These are phyloP conservation scores for Zaprionus gabonicus DNA, from an alignment of 1,140 invertebrate species.

Conservation along the genomic window DNA sequence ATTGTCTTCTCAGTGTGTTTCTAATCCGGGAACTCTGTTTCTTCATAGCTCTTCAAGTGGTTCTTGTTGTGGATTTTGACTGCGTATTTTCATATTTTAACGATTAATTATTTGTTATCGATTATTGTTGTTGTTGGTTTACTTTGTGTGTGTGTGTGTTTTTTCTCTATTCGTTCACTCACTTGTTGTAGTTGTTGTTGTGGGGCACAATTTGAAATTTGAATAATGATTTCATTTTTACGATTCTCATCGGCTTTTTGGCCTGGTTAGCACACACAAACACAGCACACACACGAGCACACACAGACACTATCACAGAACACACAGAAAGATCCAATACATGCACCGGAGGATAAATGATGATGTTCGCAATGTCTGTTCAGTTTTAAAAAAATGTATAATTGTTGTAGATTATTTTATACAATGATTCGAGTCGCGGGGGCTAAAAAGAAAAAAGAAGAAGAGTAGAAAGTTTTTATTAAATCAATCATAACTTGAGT, in stretches of 20 bases:
- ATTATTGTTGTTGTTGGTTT: constrained; percentile 4
- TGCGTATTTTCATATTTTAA: constrained; percentile 57
- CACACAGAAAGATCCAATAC: constrained; percentile 21
- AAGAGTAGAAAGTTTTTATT: not conserved
- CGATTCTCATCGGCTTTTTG: constrained; percentile 35
- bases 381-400: not conserved
- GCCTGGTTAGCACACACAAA: constrained; percentile 41
- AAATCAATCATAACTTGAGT: not conserved
- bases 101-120: constrained; percentile 42
- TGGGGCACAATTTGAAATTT: constrained; percentile 43
- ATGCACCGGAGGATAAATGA: not conserved
- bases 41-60: constrained; percentile 33
- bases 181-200: constrained; percentile 33
- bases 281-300: constrained; percentile 26
- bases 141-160: not conserved
- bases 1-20: constrained; percentile 17
- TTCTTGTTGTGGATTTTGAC: constrained; percentile 35
- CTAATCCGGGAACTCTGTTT: constrained; percentile 15
- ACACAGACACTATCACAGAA: constrained; percentile 8
- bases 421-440: not conserved
- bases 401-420: constrained; percentile 5
- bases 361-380: constrained; percentile 3
- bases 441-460: constrained; percentile 11
- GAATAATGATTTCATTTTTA: constrained; percentile 63
- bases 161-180: constrained; percentile 37